Evolutionary conservation across 2,113 vertebrate genomes (phyloP), one percentile per base, ranked within the genome.

Genomic region (Malurus alboscapulatus): DNA sequence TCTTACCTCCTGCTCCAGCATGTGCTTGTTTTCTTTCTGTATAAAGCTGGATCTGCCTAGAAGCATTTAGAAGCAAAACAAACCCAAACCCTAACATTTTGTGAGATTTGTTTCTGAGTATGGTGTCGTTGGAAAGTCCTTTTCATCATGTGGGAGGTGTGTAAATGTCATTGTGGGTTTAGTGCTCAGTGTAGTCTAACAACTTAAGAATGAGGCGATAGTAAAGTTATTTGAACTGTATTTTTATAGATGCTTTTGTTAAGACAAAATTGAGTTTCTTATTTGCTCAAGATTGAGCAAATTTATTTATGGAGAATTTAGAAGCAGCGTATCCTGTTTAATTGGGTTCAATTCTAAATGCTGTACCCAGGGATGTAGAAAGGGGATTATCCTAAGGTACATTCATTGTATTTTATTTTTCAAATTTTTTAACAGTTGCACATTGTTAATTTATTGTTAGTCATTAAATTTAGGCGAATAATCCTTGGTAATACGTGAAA

Each of bases 191-290:
- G 68, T 62, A 55, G 54, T 63, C 66, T 79, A 22, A 59, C 42
- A 58, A 21, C 51, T 85, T 62, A 9, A 82, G 69, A 54, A 84
- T 3, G 29, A 91, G 71, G 68, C 74, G 84, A 21, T 67, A 63
- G 78, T 66, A 10, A 73, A 91, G 75, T 77, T 86, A 55, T 36
- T 80, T 88, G 48, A 85, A 59, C 63, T 89, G 34, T 57, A 9
- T 82, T 91, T 96, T 93, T 82, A 55, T 50, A 38, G 66, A 45
- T 92, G 77, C 32, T 87, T 72, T 91, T 91, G 78, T 67, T 48
- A 79, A 72, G 68, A 53, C 30, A 75, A 90, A 85, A 80, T 80
- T 25, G 38, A 68, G 36, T 57, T 92, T 62, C 45, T 93, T 89
- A 38, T 86, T 95, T 83, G 44, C 45, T 77, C 19, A 27, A 27